phyloP scores from a whole-genome alignment of 2,888 invertebrate species.

The Parnassius glacialis region DNA sequence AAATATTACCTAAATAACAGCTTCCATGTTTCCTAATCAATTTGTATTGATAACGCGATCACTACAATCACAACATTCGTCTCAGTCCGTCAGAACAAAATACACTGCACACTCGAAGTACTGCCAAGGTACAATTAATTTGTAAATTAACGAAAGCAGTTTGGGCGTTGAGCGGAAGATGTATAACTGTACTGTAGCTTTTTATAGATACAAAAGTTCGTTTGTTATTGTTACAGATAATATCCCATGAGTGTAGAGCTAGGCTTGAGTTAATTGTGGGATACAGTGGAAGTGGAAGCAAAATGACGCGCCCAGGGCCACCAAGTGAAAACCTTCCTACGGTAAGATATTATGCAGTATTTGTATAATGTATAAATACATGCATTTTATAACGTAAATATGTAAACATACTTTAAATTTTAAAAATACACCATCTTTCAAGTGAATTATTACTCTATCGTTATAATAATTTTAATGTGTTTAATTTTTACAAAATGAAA shows the following conservation, averaged over 20 bases:
- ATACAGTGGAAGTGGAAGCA: conserved; percentile 29
- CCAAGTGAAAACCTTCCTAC: conserved; percentile 87
- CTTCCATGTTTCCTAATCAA: conserved; percentile 26
- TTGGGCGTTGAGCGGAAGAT: conserved; percentile 10
- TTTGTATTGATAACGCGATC: conserved; percentile 27
- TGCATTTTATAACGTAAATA: too few species aligned
- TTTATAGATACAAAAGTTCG: conserved; percentile 29
- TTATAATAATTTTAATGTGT: too few species aligned
- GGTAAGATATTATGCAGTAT: conserved; percentile 41
- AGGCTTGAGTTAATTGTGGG: conserved; percentile 20
- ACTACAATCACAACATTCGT: conserved; percentile 32
- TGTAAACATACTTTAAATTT: too few species aligned
- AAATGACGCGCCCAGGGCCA: conserved; percentile 82
- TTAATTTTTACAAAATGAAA: too few species aligned
- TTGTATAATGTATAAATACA: too few species aligned
- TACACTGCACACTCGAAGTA: conserved; percentile 31
- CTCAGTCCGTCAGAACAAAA: conserved; percentile 29
- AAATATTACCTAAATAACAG: conserved; percentile 5
- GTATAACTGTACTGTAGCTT: conserved; percentile 25
- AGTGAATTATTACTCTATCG: too few species aligned
- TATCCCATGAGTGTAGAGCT: conserved; percentile 52
- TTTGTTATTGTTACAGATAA: conserved; percentile 49
- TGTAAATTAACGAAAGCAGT: conserved; percentile 11
- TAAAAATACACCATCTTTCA: too few species aligned
- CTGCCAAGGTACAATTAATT: conserved; percentile 45